Conservation (phyloP, 2,797 vertebrate genomes). For the Micropoecilia bifurca region DNA sequence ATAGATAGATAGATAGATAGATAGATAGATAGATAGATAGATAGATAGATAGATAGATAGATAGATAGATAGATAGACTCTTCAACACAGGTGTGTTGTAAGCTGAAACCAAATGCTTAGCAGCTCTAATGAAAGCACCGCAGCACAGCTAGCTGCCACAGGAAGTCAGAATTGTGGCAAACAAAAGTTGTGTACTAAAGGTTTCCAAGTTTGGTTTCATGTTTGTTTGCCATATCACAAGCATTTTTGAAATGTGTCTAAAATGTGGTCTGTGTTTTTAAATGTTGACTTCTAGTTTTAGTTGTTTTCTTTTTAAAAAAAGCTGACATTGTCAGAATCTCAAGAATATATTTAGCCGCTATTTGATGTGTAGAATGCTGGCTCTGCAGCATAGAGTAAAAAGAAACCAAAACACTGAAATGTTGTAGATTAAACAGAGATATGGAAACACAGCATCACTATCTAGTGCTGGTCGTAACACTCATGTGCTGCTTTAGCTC, state of each 20-base stretch:
- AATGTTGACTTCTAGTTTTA: neutral
- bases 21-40: no score
- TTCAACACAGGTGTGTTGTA: neutral
- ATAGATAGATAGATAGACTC: neutral
- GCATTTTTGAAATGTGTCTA: neutral
- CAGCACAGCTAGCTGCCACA: neutral
- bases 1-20: neutral
- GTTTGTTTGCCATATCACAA: neutral
- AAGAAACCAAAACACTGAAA: neutral
- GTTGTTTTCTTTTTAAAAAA: neutral
- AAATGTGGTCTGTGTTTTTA: neutral
- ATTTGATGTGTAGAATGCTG: neutral
- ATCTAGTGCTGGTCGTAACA: neutral
- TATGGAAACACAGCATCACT: neutral
- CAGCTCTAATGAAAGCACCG: neutral
- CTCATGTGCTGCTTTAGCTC: neutral
- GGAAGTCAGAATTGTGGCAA: neutral
- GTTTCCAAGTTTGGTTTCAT: neutral
- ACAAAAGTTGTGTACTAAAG: neutral
- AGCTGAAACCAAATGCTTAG: neutral
- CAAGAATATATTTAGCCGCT: neutral
- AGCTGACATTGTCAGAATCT: neutral
- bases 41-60: slow-evolving; percentile 1
- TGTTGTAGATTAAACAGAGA: neutral
- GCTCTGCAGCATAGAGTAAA: neutral